Evolutionary conservation across 2,113 vertebrate genomes (phyloP).

Genomic region (Dasypus novemcinctus): DNA sequence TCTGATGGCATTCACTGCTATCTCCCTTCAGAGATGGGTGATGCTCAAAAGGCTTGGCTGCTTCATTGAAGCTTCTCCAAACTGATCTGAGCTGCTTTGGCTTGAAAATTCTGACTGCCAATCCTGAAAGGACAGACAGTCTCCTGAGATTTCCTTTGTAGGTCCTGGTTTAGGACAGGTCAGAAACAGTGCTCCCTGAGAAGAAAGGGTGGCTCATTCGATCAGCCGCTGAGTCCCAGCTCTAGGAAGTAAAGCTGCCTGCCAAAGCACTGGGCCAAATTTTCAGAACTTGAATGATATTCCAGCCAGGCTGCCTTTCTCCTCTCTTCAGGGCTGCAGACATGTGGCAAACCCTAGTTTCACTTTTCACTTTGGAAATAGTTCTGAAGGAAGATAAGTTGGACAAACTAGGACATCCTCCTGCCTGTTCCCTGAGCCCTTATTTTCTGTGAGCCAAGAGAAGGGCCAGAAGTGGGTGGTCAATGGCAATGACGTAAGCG

Average conservation of each 20-base stretch:
- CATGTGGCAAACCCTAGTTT: neutral
- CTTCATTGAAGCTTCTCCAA: neutral
- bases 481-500: too few species aligned
- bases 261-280: neutral
- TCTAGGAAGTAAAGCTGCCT: neutral
- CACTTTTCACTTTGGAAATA: neutral
- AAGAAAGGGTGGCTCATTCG: neutral
- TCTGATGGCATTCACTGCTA: neutral
- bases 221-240: neutral
- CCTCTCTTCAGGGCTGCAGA: neutral
- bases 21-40: neutral
- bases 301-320: neutral
- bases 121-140: neutral
- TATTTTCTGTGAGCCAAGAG: neutral
- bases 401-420: neutral
- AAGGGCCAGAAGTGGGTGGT: neutral
- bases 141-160: neutral
- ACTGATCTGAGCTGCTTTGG: neutral
- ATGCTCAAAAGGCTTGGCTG: neutral
- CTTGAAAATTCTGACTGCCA: neutral
- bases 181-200: neutral
- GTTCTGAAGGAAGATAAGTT: neutral
- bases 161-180: neutral
- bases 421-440: too few species aligned
- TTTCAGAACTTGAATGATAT: neutral